phyloP scores from a whole-genome alignment of 2,888 invertebrate species.

The Hypolimnas misippus region DNA sequence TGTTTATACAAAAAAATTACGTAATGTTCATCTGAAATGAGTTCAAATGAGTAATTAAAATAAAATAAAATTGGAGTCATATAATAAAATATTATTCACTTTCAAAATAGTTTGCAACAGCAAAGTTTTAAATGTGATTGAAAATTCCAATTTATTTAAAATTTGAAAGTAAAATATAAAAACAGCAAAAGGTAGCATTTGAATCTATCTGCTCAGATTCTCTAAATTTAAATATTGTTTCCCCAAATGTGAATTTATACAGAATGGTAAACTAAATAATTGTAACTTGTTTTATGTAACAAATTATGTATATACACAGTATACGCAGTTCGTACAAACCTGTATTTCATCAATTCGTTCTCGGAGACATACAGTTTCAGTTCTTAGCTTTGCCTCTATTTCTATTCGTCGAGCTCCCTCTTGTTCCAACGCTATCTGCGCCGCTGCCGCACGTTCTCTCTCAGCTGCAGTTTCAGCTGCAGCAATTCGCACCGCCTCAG shows the following conservation, averaged over 20 bases:
- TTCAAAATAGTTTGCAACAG: background rate
- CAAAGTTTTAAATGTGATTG: background rate
- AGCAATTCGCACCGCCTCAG: constrained; percentile 89
- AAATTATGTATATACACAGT: background rate
- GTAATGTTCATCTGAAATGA: background rate
- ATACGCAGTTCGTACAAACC: constrained; percentile 56
- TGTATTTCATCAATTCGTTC: constrained; percentile 84
- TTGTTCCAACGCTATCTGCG: constrained; percentile 85
- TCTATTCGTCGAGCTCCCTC: constrained; percentile 86
- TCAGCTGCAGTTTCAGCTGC: constrained; percentile 88
- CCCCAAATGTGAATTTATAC: too few species aligned
- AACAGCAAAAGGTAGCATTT: background rate
- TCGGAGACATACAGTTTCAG: constrained; percentile 85
- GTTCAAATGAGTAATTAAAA: background rate
- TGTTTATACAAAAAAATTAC: background rate
- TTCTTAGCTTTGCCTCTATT: constrained; percentile 87
- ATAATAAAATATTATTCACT: constrained; percentile 2
- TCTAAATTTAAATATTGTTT: background rate
- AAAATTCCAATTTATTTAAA: background rate
- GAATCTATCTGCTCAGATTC: background rate
- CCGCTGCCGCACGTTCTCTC: constrained; percentile 87
- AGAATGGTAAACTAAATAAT: too few species aligned
- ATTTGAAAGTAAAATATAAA: background rate
- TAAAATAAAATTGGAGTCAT: background rate
- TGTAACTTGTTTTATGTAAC: background rate